Evolutionary conservation across 1,140 invertebrate species (phyloP).

Genomic region (Zeugodacus cucurbitae): DNA sequence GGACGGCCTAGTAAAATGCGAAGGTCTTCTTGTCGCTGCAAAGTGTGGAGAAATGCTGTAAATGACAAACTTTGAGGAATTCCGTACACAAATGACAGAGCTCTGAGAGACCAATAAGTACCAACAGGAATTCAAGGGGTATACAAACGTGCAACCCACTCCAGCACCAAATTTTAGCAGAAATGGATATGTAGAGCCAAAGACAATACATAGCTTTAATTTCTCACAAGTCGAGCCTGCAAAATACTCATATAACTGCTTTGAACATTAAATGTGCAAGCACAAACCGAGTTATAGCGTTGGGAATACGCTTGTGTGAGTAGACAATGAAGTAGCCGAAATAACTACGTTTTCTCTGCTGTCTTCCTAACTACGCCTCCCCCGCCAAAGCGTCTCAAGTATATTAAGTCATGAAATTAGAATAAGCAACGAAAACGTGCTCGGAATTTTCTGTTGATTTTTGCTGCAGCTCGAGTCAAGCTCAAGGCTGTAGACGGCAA

Average conservation of each 20-base stretch:
- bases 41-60: background rate
- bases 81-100: background rate
- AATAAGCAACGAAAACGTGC: background rate
- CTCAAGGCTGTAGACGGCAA: background rate
- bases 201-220: background rate
- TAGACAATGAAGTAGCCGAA: background rate
- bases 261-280: background rate
- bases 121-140: background rate
- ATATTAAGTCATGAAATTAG: conserved; percentile 66
- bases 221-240: background rate
- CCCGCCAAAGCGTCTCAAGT: conserved; percentile 42
- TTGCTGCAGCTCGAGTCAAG: background rate
- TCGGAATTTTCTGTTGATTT: background rate
- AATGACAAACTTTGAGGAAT: background rate
- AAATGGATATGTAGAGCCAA: background rate
- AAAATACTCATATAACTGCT: background rate
- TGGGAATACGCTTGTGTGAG: background rate
- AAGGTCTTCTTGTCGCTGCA: background rate
- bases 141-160: background rate
- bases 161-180: background rate
- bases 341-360: background rate
- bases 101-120: background rate
- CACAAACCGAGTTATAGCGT: background rate
- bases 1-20: background rate
- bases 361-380: background rate